Evolutionary conservation across 37 sponge, comb jelly and placozoan genomes (phyloP).

Genomic region (Bolinopsis microptera): DNA sequence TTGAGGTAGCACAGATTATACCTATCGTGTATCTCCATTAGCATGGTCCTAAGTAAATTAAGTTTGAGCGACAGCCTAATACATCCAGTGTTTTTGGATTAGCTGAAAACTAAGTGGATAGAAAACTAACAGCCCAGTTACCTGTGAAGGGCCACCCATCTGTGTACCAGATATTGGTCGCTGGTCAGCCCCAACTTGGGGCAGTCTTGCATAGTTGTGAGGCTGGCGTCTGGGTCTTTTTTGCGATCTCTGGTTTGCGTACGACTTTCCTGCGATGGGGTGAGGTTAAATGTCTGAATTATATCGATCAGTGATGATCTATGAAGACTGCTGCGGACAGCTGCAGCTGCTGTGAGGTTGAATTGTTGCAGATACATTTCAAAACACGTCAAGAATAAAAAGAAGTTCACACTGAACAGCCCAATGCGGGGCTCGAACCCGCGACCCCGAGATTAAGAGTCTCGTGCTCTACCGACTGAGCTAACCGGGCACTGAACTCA

Average conservation of each 20-base stretch:
- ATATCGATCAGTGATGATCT: too few relatives aligned
- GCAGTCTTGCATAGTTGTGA: neutral
- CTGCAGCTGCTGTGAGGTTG: too few relatives aligned
- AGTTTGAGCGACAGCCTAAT: too few relatives aligned
- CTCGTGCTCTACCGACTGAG: neutral
- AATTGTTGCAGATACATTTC: too few relatives aligned
- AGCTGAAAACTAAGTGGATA: too few relatives aligned
- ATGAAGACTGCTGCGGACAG: too few relatives aligned
- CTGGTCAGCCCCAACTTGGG: constrained; percentile 38
- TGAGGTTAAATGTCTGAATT: neutral
- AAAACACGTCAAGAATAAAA: neutral
- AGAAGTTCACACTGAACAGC: neutral
- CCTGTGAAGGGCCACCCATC: constrained; percentile 56
- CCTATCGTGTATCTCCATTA: too few relatives aligned
- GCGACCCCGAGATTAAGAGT: neutral
- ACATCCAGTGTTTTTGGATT: too few relatives aligned
- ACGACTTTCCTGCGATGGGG: neutral
- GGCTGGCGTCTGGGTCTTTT: constrained; percentile 12
- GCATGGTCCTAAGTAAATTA: too few relatives aligned
- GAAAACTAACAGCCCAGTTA: too few relatives aligned
- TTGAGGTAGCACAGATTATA: too few relatives aligned
- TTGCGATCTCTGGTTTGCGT: constrained; percentile 23
- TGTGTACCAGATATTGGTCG: constrained; percentile 31
- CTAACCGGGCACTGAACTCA: neutral
- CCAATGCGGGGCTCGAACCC: neutral